phyloP scores from a whole-genome alignment of 2,113 vertebrate species.

The Vireo altiloquus region DNA sequence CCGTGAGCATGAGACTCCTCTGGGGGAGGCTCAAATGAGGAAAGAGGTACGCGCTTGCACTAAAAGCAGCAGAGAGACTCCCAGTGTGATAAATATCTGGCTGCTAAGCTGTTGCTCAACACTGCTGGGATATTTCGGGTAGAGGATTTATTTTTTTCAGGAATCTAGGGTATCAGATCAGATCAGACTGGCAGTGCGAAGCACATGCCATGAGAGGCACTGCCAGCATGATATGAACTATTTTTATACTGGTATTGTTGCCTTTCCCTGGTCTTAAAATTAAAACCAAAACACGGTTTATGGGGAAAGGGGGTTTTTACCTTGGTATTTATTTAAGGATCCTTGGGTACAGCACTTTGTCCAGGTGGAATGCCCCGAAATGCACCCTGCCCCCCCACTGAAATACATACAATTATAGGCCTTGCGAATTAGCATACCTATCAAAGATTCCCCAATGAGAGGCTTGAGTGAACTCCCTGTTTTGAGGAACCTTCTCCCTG shows the following conservation, averaged over 20 bases:
- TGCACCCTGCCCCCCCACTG: no score
- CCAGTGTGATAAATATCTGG: background rate
- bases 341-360: no score
- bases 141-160: background rate
- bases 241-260: background rate
- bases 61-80: background rate
- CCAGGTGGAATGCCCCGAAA: no score
- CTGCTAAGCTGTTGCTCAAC: background rate
- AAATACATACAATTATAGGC: no score
- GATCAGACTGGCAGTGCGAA: background rate
- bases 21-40: background rate
- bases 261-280: no score
- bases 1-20: background rate
- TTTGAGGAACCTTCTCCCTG: no score
- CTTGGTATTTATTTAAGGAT: no score
- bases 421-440: no score
- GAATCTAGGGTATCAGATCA: background rate
- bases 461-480: no score
- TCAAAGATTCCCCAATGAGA: no score
- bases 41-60: background rate
- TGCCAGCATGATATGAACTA: background rate
- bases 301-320: no score
- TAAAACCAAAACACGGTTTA: no score
- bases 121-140: background rate
- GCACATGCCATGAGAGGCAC: background rate